Base-by-base conservation (phyloP, 2,797 vertebrate genomes). In the Cuculus canorus region DNA sequence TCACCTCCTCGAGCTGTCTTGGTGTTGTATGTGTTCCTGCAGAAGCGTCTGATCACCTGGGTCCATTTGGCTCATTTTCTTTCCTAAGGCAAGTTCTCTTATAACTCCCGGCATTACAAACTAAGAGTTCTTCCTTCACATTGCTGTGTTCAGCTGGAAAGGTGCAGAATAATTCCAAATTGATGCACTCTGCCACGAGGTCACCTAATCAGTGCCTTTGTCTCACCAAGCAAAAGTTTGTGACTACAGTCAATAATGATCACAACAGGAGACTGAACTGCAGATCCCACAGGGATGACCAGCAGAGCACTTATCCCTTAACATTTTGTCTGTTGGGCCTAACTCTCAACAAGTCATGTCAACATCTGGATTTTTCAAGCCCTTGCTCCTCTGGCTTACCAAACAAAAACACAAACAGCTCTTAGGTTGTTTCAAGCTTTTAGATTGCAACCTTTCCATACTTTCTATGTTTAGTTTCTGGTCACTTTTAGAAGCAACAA, bases 261-360 rank as follows among this genome's bases (percentile, higher is more conserved):
- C n/a, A 45, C 2, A 1, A 10, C 0, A 48, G 37, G 41, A 59
- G 19, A 68, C 21, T 8, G 2, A 77, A 45, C 10, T 10, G 22
- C 8, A 35, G 50, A 21, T 24, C 18, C 27, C 21, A 28, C 11
- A 32, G 19, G 9, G 52, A 30, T 19, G 22, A 59, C 3, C 53
- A 81, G 32, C 9, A 86, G 65, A 45, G 21, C 1, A 0, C 13
- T 77, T 7, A 24, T 24, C 7, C 32, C 61, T 75, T 33, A 56
- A 54, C 75, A 39, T 22, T 68, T 32, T 71, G 7, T 6, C 43
- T 73, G 11, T 52, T 16, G 37, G 17, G 2, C 60, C 39, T n/a
- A 39, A 25, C 25, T 71, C 48, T 11, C 53, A 78, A 56, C 10
- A 66, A 88, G 21, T 2, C 21, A 6, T 5, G 0, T 21, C 0